Evolutionary conservation across 1,140 invertebrate genomes (phyloP).

Genomic region (Trichogramma pretiosum): DNA sequence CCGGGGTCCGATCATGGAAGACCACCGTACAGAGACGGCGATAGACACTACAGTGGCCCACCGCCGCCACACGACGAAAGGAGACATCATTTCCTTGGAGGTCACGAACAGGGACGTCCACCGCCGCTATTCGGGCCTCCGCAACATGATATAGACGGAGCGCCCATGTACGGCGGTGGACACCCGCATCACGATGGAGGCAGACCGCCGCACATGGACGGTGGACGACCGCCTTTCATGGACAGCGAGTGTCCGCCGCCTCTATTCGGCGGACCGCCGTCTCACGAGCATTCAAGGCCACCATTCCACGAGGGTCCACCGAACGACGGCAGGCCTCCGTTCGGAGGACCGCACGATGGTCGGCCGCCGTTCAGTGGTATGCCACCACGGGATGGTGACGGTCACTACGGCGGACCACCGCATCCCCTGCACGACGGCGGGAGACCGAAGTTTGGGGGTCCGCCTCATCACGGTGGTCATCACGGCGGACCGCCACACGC

Average conservation of each 20-base stretch:
- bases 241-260: no score
- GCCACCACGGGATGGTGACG: slow-evolving; percentile 18
- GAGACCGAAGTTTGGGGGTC: not conserved
- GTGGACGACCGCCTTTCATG: not conserved
- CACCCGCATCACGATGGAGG: not conserved
- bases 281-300: slow-evolving; percentile 14
- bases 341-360: not conserved
- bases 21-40: no score
- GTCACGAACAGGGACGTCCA: no score
- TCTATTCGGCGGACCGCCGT: not conserved
- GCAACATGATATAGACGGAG: no score
- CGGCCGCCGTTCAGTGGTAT: not conserved
- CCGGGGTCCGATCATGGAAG: no score
- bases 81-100: no score
- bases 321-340: slow-evolving; percentile 17
- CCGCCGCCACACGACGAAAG: no score
- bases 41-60: no score
- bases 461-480: not conserved
- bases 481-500: not conserved
- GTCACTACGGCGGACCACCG: slow-evolving; percentile 22
- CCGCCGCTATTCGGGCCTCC: no score
- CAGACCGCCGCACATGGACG: not conserved
- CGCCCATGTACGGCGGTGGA: no score
- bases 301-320: slow-evolving; percentile 25
- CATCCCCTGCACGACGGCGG: not conserved